A percentile compares a stretch with the other conserved stretches of the same genome.
These are phyloP conservation scores for Macroteleia sp. DNA, from an alignment of 2,888 invertebrate species.

Conservation along the genomic window DNA sequence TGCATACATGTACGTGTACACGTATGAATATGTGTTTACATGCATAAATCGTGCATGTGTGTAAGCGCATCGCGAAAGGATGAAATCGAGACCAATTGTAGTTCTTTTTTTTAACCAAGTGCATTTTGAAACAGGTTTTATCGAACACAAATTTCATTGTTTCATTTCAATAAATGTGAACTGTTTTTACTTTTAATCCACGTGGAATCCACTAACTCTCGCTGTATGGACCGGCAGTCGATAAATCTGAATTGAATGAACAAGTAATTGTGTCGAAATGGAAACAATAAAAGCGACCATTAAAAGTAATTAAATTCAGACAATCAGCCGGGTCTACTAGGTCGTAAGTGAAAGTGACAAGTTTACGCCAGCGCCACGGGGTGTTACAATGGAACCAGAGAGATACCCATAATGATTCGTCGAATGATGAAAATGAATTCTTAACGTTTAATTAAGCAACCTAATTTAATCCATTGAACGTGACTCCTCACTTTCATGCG, in stretches of 20 bases:
- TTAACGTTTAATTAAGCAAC: slow-evolving; percentile 36
- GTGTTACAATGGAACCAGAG: background rate
- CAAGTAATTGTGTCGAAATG: too few species aligned
- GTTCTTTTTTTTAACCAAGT: slow-evolving; percentile 19
- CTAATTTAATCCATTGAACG: slow-evolving; percentile 45
- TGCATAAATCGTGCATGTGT: slow-evolving; percentile 66
- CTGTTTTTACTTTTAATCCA: too few species aligned
- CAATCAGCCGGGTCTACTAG: too few species aligned
- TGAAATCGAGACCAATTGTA: slow-evolving; percentile 61
- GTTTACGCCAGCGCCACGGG: too few species aligned
- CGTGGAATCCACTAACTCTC: too few species aligned
- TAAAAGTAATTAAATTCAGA: too few species aligned
- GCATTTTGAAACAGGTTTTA: slow-evolving; percentile 46
- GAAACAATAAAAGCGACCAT: too few species aligned
- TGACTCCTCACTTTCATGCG: slow-evolving; percentile 44
- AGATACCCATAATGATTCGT: slow-evolving; percentile 7
- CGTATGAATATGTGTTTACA: slow-evolving; percentile 68
- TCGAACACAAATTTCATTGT: too few species aligned
- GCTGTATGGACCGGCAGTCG: too few species aligned
- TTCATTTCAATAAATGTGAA: too few species aligned
- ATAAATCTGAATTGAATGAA: too few species aligned
- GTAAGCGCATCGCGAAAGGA: slow-evolving; percentile 66
- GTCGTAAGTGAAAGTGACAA: too few species aligned
- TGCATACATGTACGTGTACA: slow-evolving; percentile 68
- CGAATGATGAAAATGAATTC: slow-evolving; percentile 31